Evolutionary conservation across 2,888 invertebrate species (phyloP).

Genomic region (Pinctada fucata): DNA sequence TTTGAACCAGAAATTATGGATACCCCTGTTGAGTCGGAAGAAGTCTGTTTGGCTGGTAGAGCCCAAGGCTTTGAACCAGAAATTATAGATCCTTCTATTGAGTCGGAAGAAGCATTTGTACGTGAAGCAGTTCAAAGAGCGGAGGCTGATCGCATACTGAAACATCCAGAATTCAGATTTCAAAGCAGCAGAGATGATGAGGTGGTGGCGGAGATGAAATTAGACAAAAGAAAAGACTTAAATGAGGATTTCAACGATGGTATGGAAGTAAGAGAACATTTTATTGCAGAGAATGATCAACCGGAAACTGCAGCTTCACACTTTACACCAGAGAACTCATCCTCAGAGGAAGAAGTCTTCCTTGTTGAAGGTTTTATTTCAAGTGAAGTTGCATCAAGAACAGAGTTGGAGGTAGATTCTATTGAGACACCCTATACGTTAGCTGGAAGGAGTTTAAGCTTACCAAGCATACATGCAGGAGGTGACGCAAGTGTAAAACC

Average conservation of each 20-base stretch:
- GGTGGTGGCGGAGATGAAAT: not conserved
- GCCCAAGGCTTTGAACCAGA: slow-evolving; percentile 39
- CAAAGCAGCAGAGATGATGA: not conserved
- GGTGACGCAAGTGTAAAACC: not conserved
- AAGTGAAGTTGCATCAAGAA: not conserved
- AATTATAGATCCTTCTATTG: slow-evolving; percentile 23
- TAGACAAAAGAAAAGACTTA: not conserved
- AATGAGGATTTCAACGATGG: not conserved
- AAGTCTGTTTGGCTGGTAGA: not conserved
- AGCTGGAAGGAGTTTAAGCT: too few relatives aligned
- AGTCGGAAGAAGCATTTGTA: slow-evolving; percentile 25
- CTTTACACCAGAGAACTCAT: not conserved
- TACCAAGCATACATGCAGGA: not conserved
- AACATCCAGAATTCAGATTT: not conserved
- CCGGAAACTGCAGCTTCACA: not conserved
- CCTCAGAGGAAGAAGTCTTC: slow-evolving; percentile 3
- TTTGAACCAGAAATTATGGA: slow-evolving; percentile 22
- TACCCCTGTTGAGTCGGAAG: not conserved
- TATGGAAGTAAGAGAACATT: not conserved
- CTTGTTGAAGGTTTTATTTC: slow-evolving; percentile 18
- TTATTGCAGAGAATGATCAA: not conserved
- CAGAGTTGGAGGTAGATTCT: not conserved
- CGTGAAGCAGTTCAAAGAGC: slow-evolving; percentile 25
- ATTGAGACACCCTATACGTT: not conserved
- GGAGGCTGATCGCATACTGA: not conserved